Base-by-base conservation (phyloP, 2,797 vertebrate genomes). In the Notolepis coatsorum region DNA sequence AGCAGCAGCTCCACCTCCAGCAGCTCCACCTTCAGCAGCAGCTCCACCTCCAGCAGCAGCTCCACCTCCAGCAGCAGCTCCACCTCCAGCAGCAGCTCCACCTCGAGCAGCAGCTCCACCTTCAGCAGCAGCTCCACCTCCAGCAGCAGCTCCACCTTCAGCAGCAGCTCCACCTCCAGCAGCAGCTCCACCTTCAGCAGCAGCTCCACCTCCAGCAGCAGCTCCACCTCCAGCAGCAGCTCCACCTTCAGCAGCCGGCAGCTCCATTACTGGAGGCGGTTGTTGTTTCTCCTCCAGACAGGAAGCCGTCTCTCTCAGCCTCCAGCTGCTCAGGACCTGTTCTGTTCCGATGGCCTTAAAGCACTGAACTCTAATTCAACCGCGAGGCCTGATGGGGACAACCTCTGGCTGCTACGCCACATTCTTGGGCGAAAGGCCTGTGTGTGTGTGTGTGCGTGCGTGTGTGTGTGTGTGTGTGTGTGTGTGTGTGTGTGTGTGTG, bases 321-420 rank as follows among this genome's bases (percentile, higher is more conserved):
- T 76, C 59, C 58, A 50, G 57, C 9, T 27, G 25, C 54, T n/a
- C 20, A 45, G 9, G 12, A 61, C 48, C 13, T 6, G 45, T 66
- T 46, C 13, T 6, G 45, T 66, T 74, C 46, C 62, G 39, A 77
- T 60, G 53, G 56, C 56, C 62, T 50, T 58, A 61, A 68, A 79
- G 77, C 54, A 23, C 27, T 61, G 52, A 80, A 58, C 65, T 69
- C 46, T 61, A 68, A 70, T 69, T 62, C 42, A 75, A 68, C 71
- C 69, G 42, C 68, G 66, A 60, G 45, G 31, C 31, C 55, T 54
- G 53, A 76, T 63, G 62, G 52, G 45, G 38, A 62, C 35, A 24
- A 7, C 30, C 13, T 60, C 53, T 65, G 57, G 30, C 51, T 53
- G 1, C 1, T 33, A 13, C 31, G 38, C 3, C 21, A 46, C 61